A percentile compares a stretch with the other conserved stretches of the same genome.
Evolutionary conservation across 2,797 vertebrate genomes (phyloP).

Genomic region (Phoeniculus purpureus): DNA sequence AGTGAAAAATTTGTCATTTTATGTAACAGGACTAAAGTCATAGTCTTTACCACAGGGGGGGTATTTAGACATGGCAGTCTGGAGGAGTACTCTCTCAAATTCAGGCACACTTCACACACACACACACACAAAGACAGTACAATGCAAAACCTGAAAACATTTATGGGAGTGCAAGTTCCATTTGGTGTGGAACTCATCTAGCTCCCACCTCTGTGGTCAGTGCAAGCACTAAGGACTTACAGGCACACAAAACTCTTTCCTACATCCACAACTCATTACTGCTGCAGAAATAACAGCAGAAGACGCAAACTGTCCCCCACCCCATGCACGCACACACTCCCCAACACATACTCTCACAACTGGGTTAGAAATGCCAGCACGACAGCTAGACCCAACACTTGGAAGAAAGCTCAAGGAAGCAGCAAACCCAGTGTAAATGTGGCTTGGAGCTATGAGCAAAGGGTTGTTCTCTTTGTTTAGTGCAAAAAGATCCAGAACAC

Average conservation of each 20-base stretch:
- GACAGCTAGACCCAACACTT: background rate
- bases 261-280: no score
- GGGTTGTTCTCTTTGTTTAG: background rate
- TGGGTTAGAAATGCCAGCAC: no score
- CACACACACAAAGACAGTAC: background rate
- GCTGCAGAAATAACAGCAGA: no score
- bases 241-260: no score
- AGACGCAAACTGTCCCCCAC: no score
- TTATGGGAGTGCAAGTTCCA: no score
- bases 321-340: no score
- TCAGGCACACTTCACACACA: accelerated
- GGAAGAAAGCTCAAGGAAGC: background rate
- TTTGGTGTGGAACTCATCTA: no score
- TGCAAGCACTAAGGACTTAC: no score
- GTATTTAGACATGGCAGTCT: accelerated
- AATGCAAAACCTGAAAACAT: background rate
- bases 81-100: background rate
- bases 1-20: background rate
- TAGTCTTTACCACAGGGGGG: background rate
- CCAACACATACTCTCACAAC: no score
- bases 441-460: background rate
- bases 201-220: no score
- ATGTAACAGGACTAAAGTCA: background rate
- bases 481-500: no score
- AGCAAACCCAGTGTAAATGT: background rate